A percentile compares a stretch with the other conserved stretches of the same genome.
Evolutionary conservation across 1,140 invertebrate species (phyloP).

Genomic region (Drosophila carrolli): DNA sequence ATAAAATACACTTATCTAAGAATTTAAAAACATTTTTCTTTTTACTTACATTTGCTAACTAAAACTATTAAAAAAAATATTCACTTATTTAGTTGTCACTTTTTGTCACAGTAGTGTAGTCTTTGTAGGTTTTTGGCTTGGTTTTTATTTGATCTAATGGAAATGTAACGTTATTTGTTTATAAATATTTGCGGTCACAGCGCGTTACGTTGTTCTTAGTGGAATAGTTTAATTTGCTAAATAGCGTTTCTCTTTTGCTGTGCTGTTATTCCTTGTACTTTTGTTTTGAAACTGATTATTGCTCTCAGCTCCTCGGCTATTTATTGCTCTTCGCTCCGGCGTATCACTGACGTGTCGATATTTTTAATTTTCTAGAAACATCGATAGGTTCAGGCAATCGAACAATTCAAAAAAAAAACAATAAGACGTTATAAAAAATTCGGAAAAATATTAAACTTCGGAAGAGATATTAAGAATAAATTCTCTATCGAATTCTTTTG

Average conservation of each 20-base stretch:
- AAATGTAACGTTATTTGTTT: constrained; percentile 24
- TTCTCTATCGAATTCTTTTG: no score
- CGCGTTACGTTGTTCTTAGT: constrained; percentile 18
- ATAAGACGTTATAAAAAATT: not conserved
- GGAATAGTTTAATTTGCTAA: constrained; percentile 18
- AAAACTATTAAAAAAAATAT: constrained; percentile 53
- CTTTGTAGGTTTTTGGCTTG: constrained; percentile 73
- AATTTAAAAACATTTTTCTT: not conserved
- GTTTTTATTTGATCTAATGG: constrained; percentile 35
- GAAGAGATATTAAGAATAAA: no score
- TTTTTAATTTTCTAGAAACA: not conserved
- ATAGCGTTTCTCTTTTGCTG: constrained; percentile 53
- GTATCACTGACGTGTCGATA: constrained; percentile 60
- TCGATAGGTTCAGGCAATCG: not conserved
- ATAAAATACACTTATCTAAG: not conserved
- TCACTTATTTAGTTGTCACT: constrained; percentile 52
- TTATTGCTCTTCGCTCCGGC: constrained; percentile 42
- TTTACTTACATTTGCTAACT: constrained; percentile 72
- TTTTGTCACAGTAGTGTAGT: constrained; percentile 48
- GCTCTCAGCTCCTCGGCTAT: constrained; percentile 60
- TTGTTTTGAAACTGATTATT: constrained; percentile 70
- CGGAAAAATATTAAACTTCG: no score
- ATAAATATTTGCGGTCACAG: constrained; percentile 55
- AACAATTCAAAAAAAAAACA: not conserved
- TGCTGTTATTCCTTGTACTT: constrained; percentile 63